A percentile compares a stretch with the other conserved stretches of the same genome.
These are phyloP conservation scores for Manis javanica DNA, from an alignment of 2,797 vertebrate genomes.

Conservation along the genomic window DNA sequence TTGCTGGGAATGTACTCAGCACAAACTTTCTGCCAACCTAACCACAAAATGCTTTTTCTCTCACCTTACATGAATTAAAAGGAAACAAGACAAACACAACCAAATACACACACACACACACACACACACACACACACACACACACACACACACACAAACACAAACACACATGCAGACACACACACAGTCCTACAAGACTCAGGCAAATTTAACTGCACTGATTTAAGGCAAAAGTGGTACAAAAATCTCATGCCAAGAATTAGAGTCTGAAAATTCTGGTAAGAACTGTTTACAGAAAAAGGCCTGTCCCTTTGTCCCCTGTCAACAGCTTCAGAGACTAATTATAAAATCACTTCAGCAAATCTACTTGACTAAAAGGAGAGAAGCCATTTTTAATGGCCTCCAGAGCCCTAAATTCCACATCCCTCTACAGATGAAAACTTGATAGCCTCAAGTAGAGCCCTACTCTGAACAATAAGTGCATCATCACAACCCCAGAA, in stretches of 20 bases:
- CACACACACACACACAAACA: background rate
- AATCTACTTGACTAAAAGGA: constrained; percentile 49
- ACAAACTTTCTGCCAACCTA: constrained; percentile 4
- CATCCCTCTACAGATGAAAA: constrained; percentile 32
- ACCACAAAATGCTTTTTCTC: constrained; percentile 44
- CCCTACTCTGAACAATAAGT: background rate
- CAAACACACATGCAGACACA: background rate
- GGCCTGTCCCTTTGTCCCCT: background rate
- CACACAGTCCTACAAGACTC: background rate
- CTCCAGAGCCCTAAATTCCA: background rate
- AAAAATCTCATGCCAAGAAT: constrained; percentile 27
- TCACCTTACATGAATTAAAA: background rate
- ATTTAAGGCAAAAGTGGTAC: constrained; percentile 49
- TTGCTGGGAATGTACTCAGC: background rate
- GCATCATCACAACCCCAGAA: background rate
- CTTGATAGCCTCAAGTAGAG: background rate
- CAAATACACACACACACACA: background rate
- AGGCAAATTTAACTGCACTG: constrained; percentile 56
- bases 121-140: background rate
- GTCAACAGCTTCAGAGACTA: constrained; percentile 54
- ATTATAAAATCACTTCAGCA: constrained; percentile 35
- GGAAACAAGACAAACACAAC: background rate
- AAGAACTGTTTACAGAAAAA: constrained; percentile 45
- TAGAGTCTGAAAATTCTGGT: constrained; percentile 31
- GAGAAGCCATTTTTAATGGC: constrained; percentile 21